phyloP scores from a whole-genome alignment of 1,140 invertebrate genomes.

The Colletes latitarsis region DNA sequence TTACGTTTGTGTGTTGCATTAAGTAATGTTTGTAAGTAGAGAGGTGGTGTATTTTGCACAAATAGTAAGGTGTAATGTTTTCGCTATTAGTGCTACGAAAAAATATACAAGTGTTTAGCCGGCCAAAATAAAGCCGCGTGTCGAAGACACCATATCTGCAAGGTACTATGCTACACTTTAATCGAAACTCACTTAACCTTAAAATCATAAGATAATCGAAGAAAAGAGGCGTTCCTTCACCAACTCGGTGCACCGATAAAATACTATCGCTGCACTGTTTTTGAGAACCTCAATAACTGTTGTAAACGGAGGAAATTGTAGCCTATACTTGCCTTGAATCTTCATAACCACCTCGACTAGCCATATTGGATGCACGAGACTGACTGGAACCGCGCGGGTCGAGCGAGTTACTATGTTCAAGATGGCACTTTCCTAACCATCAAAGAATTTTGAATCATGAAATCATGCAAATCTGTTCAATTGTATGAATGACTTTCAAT shows the following conservation, averaged over 20 bases:
- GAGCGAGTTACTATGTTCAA: slow-evolving; percentile 54
- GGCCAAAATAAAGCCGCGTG: slow-evolving; percentile 73
- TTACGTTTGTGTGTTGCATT: not conserved
- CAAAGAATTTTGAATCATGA: slow-evolving; percentile 16
- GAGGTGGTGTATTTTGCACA: not conserved
- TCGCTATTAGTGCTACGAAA: not conserved
- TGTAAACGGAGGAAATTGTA: slow-evolving; percentile 45
- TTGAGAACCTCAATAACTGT: not conserved
- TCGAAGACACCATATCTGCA: slow-evolving; percentile 60
- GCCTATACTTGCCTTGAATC: slow-evolving; percentile 79
- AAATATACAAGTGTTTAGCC: slow-evolving; percentile 14
- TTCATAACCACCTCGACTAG: slow-evolving; percentile 80
- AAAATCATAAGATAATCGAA: slow-evolving; percentile 53
- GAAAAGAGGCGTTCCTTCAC: not conserved
- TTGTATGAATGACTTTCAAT: not conserved
- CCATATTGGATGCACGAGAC: slow-evolving; percentile 81
- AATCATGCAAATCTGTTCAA: not conserved
- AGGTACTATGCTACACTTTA: slow-evolving; percentile 63
- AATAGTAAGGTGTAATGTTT: not conserved
- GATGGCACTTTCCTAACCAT: slow-evolving; percentile 55
- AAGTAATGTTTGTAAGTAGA: slow-evolving; percentile 4
- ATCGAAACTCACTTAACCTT: slow-evolving; percentile 73
- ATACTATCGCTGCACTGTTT: not conserved
- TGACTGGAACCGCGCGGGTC: slow-evolving; percentile 72
- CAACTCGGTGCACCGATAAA: not conserved